Conservation (phyloP, 1,140 invertebrate genomes). For the Aphelenchoides fujianensis region DNA sequence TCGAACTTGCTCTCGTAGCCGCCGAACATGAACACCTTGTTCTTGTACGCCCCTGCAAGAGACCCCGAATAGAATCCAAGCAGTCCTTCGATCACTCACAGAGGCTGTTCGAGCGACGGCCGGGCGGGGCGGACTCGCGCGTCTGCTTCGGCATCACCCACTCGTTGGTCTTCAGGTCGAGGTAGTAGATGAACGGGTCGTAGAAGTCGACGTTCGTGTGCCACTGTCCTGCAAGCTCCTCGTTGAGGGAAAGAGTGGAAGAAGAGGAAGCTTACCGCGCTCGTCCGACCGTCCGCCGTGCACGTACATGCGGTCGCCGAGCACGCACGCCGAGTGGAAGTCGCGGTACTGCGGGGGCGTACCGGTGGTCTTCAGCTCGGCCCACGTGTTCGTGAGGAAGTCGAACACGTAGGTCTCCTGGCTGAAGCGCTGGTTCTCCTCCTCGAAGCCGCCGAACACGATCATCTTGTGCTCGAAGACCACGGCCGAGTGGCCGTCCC, state of each 20-base stretch:
- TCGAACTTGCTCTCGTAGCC: slow-evolving; percentile 76
- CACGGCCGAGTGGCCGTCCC: slow-evolving; percentile 85
- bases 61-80: slow-evolving; percentile 15
- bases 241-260: slow-evolving; percentile 65
- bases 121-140: slow-evolving; percentile 69
- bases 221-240: slow-evolving; percentile 69
- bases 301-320: slow-evolving; percentile 76
- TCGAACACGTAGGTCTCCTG: slow-evolving; percentile 75
- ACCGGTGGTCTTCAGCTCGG: slow-evolving; percentile 64
- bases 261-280: too few species aligned
- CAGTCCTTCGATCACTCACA: too few species aligned
- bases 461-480: slow-evolving; percentile 78
- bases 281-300: slow-evolving; percentile 75
- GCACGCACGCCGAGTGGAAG: slow-evolving; percentile 78
- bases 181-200: slow-evolving; percentile 73
- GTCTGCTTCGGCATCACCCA: slow-evolving; percentile 70
- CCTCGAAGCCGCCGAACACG: slow-evolving; percentile 80
- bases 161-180: slow-evolving; percentile 71
- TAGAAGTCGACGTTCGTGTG: slow-evolving; percentile 71
- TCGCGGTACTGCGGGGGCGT: slow-evolving; percentile 73
- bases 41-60: slow-evolving; percentile 72
- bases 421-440: slow-evolving; percentile 74
- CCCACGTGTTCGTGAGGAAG: slow-evolving; percentile 67
- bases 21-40: slow-evolving; percentile 79
- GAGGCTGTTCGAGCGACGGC: slow-evolving; percentile 80